Evolutionary conservation across 2,888 invertebrate genomes (phyloP).

Genomic region (Dendrolimus pini): DNA sequence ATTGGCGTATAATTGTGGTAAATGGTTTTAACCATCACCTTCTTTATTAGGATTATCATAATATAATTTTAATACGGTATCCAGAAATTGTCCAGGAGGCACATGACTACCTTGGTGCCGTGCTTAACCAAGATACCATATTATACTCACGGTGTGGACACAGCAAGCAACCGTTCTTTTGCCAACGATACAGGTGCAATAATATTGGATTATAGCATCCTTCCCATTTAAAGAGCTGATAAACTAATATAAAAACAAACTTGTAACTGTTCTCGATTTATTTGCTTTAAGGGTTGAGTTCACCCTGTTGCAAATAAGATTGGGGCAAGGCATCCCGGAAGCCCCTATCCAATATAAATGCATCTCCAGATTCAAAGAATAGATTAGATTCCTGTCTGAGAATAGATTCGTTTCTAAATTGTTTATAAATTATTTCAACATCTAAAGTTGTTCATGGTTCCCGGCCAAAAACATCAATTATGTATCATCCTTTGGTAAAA

Average conservation of each 20-base stretch:
- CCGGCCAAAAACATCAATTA: slow-evolving; percentile 12
- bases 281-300: slow-evolving; percentile 7
- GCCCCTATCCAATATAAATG: slow-evolving; percentile 15
- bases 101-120: slow-evolving; percentile 1
- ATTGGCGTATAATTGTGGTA: no score
- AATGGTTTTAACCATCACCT: no score
- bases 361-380: slow-evolving; percentile 8
- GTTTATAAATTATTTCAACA: slow-evolving; percentile 9
- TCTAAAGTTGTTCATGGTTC: slow-evolving; percentile 11
- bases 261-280: slow-evolving; percentile 6
- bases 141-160: slow-evolving; percentile 12
- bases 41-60: no score
- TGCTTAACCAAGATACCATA: slow-evolving; percentile 12
- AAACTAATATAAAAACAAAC: slow-evolving; percentile 13
- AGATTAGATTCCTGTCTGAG: slow-evolving; percentile 4
- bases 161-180: slow-evolving; percentile 11
- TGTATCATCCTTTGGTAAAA: slow-evolving; percentile 9
- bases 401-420: slow-evolving; percentile 8
- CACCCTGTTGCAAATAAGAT: slow-evolving; percentile 6
- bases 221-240: slow-evolving; percentile 6
- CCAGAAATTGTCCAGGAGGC: no score
- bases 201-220: slow-evolving; percentile 10
- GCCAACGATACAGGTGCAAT: slow-evolving; percentile 11
- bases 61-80: no score
- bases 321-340: slow-evolving; percentile 2